Conservation (phyloP, 2,797 vertebrate genomes). For the Chelonia mydas region DNA sequence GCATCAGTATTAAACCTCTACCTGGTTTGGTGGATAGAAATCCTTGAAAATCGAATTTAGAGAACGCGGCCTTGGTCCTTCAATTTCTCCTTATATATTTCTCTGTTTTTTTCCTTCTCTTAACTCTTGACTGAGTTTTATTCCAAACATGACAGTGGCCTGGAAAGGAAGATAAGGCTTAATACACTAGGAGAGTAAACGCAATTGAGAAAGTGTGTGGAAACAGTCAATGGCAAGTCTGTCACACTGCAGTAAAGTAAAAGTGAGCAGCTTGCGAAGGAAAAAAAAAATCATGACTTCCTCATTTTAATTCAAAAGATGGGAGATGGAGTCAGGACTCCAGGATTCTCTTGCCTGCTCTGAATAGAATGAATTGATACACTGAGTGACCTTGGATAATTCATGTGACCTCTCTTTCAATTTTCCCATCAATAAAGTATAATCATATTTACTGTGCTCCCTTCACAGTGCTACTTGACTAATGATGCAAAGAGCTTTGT, state of each 20-base stretch:
- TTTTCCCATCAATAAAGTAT: not conserved
- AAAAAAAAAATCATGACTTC: not conserved
- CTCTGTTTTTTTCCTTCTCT: not conserved
- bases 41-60: constrained; percentile 17
- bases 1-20: not conserved
- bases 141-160: not conserved
- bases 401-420: constrained; percentile 32
- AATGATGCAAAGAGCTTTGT: constrained; percentile 35
- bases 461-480: constrained; percentile 11
- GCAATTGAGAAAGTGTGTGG: constrained; percentile 3
- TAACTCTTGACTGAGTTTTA: constrained; percentile 49
- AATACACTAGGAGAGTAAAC: constrained; percentile 33
- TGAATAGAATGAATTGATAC: constrained; percentile 33
- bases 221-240: not conserved
- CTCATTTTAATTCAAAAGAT: not conserved
- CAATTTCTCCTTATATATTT: constrained; percentile 25
- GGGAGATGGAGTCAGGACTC: not conserved
- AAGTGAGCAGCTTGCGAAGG: not conserved
- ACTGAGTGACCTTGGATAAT: constrained; percentile 44
- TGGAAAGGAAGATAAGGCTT: constrained; percentile 41
- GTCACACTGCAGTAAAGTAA: not conserved
- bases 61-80: constrained; percentile 24
- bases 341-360: not conserved
- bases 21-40: constrained; percentile 5
- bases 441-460: constrained; percentile 50